A percentile compares a stretch with the other conserved stretches of the same genome.
Conservation (phyloP, 2,888 invertebrate species). For the Leucoma salicis region DNA sequence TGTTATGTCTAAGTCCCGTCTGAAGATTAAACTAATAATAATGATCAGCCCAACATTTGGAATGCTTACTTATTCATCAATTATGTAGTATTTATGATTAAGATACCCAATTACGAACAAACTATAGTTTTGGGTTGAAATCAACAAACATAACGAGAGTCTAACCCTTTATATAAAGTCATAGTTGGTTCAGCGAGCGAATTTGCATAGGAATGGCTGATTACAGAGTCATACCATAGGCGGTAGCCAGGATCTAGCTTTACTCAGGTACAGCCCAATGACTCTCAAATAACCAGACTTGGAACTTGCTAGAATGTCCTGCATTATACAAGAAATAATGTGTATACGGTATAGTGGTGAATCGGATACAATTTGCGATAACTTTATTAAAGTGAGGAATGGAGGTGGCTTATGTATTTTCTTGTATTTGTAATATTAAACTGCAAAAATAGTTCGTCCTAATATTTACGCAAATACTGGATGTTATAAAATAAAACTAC, state of each 20-base stretch:
- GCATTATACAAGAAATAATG: conserved; percentile 32
- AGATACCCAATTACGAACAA: no score
- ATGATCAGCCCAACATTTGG: no score
- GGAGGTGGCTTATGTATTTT: no score
- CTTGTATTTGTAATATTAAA: no score
- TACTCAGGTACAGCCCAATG: conserved; percentile 39
- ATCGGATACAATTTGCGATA: background rate
- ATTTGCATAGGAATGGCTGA: conserved; percentile 81
- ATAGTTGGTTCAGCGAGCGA: conserved; percentile 74
- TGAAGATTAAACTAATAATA: no score
- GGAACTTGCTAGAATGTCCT: conserved; percentile 39
- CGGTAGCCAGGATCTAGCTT: conserved; percentile 55
- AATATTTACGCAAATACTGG: no score
- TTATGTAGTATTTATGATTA: no score
- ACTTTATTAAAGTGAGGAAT: background rate
- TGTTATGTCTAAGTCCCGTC: no score
- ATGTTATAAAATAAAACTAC: no score
- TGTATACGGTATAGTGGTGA: conserved; percentile 14
- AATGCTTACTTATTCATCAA: no score
- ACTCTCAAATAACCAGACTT: conserved; percentile 42
- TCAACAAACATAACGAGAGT: conserved; percentile 32
- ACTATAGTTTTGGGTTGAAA: conserved; percentile 26
- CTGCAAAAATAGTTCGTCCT: no score
- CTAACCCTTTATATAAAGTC: conserved; percentile 64
- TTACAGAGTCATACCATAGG: conserved; percentile 73